Conservation (phyloP, 2,888 invertebrate species). For the Venusia cambrica region DNA sequence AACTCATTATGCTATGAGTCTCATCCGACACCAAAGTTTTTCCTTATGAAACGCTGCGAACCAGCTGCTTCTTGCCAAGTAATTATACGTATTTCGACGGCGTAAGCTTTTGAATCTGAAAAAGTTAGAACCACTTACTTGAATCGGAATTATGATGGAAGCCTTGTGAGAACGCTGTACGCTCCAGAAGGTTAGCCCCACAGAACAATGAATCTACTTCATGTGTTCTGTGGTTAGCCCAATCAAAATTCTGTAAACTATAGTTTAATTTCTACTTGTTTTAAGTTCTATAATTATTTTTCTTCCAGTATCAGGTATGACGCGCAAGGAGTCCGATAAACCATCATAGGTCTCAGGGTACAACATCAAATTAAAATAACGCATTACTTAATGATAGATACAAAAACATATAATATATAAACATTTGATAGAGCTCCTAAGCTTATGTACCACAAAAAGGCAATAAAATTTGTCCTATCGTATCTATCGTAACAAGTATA, state of each 20-base stretch:
- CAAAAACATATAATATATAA: neutral
- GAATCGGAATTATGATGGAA: conserved; percentile 4
- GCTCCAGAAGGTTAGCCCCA: too few species aligned
- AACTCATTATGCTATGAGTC: conserved; percentile 54
- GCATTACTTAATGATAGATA: neutral
- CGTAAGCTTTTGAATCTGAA: conserved; percentile 31
- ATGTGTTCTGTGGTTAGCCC: too few species aligned
- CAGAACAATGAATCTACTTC: too few species aligned
- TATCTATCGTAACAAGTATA: conserved; percentile 20
- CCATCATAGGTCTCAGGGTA: too few species aligned
- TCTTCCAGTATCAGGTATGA: too few species aligned
- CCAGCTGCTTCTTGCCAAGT: conserved; percentile 66
- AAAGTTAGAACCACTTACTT: conserved; percentile 23
- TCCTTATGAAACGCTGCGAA: conserved; percentile 48
- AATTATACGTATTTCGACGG: conserved; percentile 65
- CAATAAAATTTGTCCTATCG: conserved; percentile 14
- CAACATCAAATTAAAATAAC: too few species aligned
- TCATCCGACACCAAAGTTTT: conserved; percentile 56
- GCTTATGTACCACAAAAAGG: conserved; percentile 7
- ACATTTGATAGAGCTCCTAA: conserved; percentile 10
- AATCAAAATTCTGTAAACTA: too few species aligned
- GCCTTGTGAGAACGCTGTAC: too few species aligned
- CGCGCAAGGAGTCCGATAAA: too few species aligned
- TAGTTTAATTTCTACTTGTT: too few species aligned
- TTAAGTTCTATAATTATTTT: too few species aligned